Percentiles rank a stretch among this genome's conserved stretches.
These are phyloP conservation scores for Melikaiella ostensackeni DNA, from an alignment of 2,888 invertebrate genomes.

Conservation along the genomic window DNA sequence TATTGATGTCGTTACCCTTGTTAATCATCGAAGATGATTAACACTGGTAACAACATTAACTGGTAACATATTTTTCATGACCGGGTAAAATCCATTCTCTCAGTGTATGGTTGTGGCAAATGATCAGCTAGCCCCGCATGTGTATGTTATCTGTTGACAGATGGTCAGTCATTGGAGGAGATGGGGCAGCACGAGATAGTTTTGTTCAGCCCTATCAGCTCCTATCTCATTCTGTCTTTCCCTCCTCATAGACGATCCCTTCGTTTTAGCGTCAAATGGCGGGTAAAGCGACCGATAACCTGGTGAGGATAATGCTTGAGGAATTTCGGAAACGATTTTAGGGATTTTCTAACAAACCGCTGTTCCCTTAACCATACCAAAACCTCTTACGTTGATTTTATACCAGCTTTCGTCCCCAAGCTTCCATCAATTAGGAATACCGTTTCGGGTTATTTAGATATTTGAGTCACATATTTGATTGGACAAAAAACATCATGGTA, in stretches of 20 bases:
- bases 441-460: not conserved
- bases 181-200: constrained; percentile 35
- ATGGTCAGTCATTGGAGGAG: constrained; percentile 62
- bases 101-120: constrained; percentile 18
- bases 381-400: not conserved
- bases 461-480: not conserved
- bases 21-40: too few relatives aligned
- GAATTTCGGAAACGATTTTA: constrained; percentile 20
- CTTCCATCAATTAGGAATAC: not conserved
- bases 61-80: too few relatives aligned
- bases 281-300: constrained; percentile 47
- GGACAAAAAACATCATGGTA: not conserved
- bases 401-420: not conserved
- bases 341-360: constrained; percentile 14
- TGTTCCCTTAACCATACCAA: not conserved
- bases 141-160: constrained; percentile 68
- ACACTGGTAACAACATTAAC: too few relatives aligned
- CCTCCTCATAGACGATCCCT: constrained; percentile 28
- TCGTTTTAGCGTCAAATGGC: constrained; percentile 44
- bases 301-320: constrained; percentile 15
- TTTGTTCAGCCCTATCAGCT: constrained; percentile 24
- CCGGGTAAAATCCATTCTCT: too few relatives aligned
- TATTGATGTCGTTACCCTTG: too few relatives aligned
- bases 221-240: constrained; percentile 41
- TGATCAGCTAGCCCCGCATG: constrained; percentile 41